A percentile compares a stretch with the other conserved stretches of the same genome.
Evolutionary conservation across 2,888 invertebrate species (phyloP).

Genomic region (Diplazon laetatorius): DNA sequence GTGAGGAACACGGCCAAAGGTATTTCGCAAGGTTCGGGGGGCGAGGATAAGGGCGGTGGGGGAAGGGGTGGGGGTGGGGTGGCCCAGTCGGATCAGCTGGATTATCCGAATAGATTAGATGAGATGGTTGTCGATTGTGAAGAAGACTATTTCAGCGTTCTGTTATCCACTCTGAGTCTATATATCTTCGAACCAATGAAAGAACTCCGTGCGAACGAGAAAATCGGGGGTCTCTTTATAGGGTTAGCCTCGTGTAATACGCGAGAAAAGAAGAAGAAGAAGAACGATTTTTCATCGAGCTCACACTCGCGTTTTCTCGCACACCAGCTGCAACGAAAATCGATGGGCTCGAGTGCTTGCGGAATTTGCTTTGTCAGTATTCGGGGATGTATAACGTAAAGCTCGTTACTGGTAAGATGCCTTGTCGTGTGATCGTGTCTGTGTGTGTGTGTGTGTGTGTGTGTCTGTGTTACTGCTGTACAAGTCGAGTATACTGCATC

Average conservation of each 20-base stretch:
- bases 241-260: constrained; percentile 9
- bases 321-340: constrained; percentile 41
- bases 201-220: not conserved
- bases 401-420: constrained; percentile 10
- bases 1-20: constrained; percentile 47
- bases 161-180: not conserved
- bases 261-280: not conserved
- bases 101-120: constrained; percentile 56
- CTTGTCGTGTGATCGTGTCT: no score
- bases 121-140: constrained; percentile 32
- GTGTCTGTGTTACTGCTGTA: no score
- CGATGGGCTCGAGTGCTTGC: constrained; percentile 51
- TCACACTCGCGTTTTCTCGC: not conserved
- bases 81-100: constrained; percentile 57
- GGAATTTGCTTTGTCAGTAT: constrained; percentile 57
- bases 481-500: no score
- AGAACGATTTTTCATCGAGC: constrained; percentile 3
- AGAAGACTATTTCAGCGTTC: constrained; percentile 24
- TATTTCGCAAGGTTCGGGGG: constrained; percentile 24
- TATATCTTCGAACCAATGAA: not conserved
- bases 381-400: constrained; percentile 5
- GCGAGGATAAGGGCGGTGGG: not conserved
- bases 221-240: constrained; percentile 10
- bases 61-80: no score
- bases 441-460: no score